Conservation (phyloP, 2,888 invertebrate genomes). For the Parelbella ahira region DNA sequence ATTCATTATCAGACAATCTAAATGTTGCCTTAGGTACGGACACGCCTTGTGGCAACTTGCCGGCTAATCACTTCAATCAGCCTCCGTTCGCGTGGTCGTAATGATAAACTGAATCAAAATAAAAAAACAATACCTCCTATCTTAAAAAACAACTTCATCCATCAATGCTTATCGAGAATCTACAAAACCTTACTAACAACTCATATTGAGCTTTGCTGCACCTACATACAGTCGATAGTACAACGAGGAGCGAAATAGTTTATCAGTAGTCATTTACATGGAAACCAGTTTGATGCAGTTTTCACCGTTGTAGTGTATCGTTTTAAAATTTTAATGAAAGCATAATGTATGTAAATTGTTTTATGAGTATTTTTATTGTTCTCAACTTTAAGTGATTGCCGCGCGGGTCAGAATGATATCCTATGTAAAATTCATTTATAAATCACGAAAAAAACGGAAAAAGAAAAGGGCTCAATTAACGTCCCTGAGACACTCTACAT, state of each 20-base stretch:
- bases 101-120: conserved; percentile 26
- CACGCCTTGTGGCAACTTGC: conserved; percentile 16
- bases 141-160: conserved; percentile 34
- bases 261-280: conserved; percentile 26
- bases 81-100: conserved; percentile 25
- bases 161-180: conserved; percentile 33
- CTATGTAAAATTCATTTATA: conserved; percentile 6
- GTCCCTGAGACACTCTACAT: no score
- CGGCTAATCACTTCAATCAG: conserved; percentile 27
- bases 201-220: conserved; percentile 11
- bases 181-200: not conserved
- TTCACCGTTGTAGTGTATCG: conserved; percentile 28
- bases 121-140: conserved; percentile 30
- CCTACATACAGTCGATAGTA: not conserved
- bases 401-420: conserved; percentile 7
- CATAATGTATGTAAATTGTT: conserved; percentile 30
- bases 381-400: conserved; percentile 13
- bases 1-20: conserved; percentile 13
- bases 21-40: conserved; percentile 20
- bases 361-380: conserved; percentile 30
- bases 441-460: not conserved
- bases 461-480: not conserved
- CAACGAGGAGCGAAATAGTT: not conserved
- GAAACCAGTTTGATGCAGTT: conserved; percentile 30
- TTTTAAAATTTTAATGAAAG: conserved; percentile 29